Percentiles rank a stretch among this genome's conserved stretches.
These are phyloP conservation scores for Bradynema listronoti DNA, from an alignment of 1,140 invertebrate genomes.

Conservation along the genomic window DNA sequence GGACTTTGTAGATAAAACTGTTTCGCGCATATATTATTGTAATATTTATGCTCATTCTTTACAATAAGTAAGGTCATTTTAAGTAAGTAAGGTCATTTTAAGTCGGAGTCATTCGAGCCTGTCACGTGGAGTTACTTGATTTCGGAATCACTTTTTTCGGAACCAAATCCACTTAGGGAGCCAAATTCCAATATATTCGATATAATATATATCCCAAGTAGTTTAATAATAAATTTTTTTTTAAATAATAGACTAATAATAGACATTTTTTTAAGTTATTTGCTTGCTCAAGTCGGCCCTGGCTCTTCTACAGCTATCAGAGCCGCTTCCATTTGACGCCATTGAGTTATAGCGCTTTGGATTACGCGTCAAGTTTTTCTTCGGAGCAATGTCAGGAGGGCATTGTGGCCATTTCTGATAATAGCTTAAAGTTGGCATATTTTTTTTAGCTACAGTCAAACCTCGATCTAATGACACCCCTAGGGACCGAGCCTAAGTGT, in stretches of 20 bases:
- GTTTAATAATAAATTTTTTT: not conserved
- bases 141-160: no score
- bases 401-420: constrained; percentile 95
- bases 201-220: not conserved
- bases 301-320: constrained; percentile 97
- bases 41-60: no score
- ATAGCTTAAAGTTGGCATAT: constrained; percentile 74
- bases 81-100: no score
- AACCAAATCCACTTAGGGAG: no score
- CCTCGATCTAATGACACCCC: no score
- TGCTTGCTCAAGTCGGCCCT: constrained; percentile 92
- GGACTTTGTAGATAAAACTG: no score
- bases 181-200: not conserved
- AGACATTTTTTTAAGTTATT: constrained; percentile 67
- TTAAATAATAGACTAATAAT: no score
- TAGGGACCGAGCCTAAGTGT: no score
- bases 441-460: not conserved
- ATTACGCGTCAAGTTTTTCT: constrained; percentile 94
- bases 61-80: no score
- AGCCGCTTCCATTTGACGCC: constrained; percentile 65
- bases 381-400: constrained; percentile 98
- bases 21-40: no score
- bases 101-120: no score
- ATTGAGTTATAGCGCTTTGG: constrained; percentile 63
- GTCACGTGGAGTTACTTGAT: no score